A percentile compares a stretch with the other conserved stretches of the same genome.
Conservation (phyloP, 2,113 vertebrate genomes). For the Octodon degus region DNA sequence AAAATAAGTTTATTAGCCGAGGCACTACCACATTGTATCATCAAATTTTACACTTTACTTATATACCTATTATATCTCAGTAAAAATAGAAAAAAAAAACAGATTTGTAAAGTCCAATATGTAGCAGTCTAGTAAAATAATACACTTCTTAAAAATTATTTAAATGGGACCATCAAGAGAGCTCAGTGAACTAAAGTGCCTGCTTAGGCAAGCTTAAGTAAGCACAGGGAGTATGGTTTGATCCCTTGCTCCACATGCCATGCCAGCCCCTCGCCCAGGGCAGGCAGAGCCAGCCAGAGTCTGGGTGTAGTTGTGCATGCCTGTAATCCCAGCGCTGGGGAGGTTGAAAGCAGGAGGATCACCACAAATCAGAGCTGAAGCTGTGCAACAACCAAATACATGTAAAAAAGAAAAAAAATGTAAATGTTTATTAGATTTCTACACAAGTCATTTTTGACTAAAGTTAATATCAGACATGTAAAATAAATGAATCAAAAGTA, state of each 20-base stretch:
- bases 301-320: no score
- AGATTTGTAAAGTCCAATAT: not conserved
- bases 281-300: no score
- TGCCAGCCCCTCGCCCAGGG: no score
- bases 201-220: no score
- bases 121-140: not conserved
- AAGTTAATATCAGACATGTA: not conserved
- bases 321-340: no score
- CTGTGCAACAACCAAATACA: no score
- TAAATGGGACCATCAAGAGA: not conserved
- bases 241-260: no score
- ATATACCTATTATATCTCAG: not conserved
- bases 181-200: no score
- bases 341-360: no score
- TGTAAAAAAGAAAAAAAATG: no score
- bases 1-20: not conserved
- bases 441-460: not conserved
- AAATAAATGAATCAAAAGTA: not conserved
- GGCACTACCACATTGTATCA: not conserved
- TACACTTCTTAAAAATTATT: not conserved
- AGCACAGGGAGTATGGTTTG: no score
- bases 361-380: no score
- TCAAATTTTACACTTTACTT: not conserved
- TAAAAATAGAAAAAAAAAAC: not conserved
- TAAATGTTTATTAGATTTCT: not conserved